phyloP scores from a whole-genome alignment of 2,888 invertebrate species.

The Heliothis peltigera region DNA sequence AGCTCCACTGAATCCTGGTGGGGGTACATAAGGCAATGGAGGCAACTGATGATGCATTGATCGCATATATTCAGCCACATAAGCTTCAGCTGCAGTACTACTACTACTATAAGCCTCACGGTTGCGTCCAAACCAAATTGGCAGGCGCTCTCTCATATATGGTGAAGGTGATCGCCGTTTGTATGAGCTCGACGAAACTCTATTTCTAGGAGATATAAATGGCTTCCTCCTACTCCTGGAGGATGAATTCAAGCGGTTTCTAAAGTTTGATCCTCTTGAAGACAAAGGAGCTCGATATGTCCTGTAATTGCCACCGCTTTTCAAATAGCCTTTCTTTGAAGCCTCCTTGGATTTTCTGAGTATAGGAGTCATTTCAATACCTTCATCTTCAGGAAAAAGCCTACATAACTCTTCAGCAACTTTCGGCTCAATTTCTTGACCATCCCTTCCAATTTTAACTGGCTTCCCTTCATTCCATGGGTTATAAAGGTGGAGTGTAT shows the following conservation, averaged over 20 bases:
- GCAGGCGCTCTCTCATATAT: constrained; percentile 89
- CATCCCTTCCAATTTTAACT: constrained; percentile 99
- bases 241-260: constrained; percentile 87
- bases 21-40: constrained; percentile 95
- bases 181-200: constrained; percentile 87
- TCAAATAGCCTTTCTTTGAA: constrained; percentile 91
- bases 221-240: constrained; percentile 90
- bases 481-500: constrained; percentile 97
- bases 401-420: constrained; percentile 98
- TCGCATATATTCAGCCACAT: constrained; percentile 96
- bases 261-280: constrained; percentile 83
- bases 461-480: constrained; percentile 99
- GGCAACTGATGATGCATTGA: constrained; percentile 96
- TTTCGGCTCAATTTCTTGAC: constrained; percentile 98
- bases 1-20: constrained; percentile 87
- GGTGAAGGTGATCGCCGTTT: constrained; percentile 91
- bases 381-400: constrained; percentile 97
- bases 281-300: constrained; percentile 86
- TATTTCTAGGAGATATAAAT: constrained; percentile 91
- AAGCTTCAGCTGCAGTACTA: constrained; percentile 93
- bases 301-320: constrained; percentile 87
- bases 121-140: constrained; percentile 91
- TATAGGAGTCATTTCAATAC: constrained; percentile 96
- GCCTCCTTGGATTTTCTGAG: constrained; percentile 96
- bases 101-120: constrained; percentile 82